Percentiles rank a stretch among this genome's conserved stretches.
These are phyloP conservation scores for Asarcornis scutulata DNA, from an alignment of 2,113 vertebrate species.

Conservation along the genomic window DNA sequence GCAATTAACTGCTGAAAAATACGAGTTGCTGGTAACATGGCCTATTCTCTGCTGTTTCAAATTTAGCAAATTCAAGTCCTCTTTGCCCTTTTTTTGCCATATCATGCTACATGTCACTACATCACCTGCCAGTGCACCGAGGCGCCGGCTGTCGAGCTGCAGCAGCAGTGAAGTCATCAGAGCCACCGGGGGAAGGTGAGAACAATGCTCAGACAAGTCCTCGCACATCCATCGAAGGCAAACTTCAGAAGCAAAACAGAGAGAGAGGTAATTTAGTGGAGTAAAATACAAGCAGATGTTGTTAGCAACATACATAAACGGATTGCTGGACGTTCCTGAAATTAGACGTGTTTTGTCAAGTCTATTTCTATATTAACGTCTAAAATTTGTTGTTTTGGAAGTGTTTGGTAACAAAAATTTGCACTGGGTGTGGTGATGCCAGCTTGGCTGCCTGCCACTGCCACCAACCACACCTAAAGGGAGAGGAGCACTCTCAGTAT, in stretches of 20 bases:
- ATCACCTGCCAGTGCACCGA: neutral
- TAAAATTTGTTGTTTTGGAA: neutral
- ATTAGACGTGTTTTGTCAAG: neutral
- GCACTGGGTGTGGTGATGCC: neutral
- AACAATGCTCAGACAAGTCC: neutral
- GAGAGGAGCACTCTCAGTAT: neutral
- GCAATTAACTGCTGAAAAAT: neutral
- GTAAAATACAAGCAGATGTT: neutral
- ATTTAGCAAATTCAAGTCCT: neutral
- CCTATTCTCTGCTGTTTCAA: neutral
- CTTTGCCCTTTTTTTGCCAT: neutral
- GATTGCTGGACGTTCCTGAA: neutral
- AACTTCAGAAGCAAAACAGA: neutral
- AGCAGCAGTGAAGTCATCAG: neutral
- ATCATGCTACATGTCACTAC: neutral
- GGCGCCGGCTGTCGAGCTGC: neutral
- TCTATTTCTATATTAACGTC: neutral
- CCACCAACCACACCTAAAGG: neutral
- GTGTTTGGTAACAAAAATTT: neutral
- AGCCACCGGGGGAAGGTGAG: neutral
- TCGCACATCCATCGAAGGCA: neutral
- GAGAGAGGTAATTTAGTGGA: neutral
- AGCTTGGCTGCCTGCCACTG: neutral
- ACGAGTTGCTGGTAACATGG: neutral
- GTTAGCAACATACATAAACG: neutral